phyloP scores from a whole-genome alignment of 1,140 invertebrate species.

The Paralvinella palmiformis region DNA sequence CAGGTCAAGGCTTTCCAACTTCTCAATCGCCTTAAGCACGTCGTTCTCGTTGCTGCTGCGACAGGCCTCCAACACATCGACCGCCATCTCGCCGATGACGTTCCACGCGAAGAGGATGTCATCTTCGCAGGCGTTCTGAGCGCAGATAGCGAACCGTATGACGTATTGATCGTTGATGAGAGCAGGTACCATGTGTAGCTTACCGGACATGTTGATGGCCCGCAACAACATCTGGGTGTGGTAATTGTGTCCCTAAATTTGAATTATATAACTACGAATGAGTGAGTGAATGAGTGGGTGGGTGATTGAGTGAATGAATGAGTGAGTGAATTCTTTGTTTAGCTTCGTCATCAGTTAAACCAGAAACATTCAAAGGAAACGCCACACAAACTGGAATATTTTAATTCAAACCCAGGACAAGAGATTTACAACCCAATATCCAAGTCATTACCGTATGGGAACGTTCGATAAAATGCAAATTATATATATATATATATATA shows the following conservation, averaged over 20 bases:
- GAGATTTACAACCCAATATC: too few relatives aligned
- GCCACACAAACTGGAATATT: too few relatives aligned
- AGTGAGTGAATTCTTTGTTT: too few relatives aligned
- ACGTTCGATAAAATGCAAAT: too few relatives aligned
- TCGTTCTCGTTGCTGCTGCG: background rate
- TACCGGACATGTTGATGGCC: constrained; percentile 90
- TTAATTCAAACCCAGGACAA: too few relatives aligned
- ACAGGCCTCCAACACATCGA: constrained; percentile 13
- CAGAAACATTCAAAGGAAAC: too few relatives aligned
- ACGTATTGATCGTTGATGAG: constrained; percentile 76
- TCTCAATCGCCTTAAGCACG: constrained; percentile 6
- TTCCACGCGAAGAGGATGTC: constrained; percentile 89
- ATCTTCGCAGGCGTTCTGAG: constrained; percentile 78
- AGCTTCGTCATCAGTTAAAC: too few relatives aligned
- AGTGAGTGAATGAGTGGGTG: too few relatives aligned
- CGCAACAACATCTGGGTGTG: constrained; percentile 91
- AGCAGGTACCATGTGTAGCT: constrained; percentile 95
- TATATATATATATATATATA: too few relatives aligned
- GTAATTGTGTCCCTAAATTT: constrained; percentile 72
- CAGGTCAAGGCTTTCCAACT: constrained; percentile 18
- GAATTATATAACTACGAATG: too few relatives aligned
- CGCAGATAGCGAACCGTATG: constrained; percentile 83
- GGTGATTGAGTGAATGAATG: too few relatives aligned
- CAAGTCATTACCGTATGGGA: too few relatives aligned
- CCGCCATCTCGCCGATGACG: constrained; percentile 57